Base-by-base conservation (phyloP, 30 jellyfish, hydroid and myxozoan species). In the Turritopsis dohrnii region DNA sequence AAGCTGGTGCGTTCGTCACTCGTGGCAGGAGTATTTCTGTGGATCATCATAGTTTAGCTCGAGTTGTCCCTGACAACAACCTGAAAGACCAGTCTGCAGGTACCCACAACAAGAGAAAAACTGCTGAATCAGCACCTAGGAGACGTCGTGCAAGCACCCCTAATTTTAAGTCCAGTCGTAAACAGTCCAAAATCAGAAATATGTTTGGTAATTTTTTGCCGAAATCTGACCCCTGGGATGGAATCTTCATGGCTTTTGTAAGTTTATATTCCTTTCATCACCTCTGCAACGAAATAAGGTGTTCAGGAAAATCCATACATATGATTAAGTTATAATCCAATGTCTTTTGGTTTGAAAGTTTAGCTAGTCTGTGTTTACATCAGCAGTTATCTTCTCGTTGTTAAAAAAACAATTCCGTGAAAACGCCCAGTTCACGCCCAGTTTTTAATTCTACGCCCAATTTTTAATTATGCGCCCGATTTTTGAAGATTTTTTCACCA, bases 141-240 rank as follows among this genome's bases (percentile, higher is more conserved):
- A 27, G 30, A n/a, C 31, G 77, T 19, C 28, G 30, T 7, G 77
- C 30, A n/a, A 69, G 77, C 22, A 1, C 31, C 8, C 30, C 28
- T 19, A 69, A 69, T 69, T 8, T 23, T 21, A 23, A 69, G 30
- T 21, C 77, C 19, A 8, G 22, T 69, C 28, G 77, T n/a, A 23
- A 27, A 69, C 77, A 23, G 16, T 7, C 77, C 9, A 69, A 69
- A 69, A 69, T 69, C 30, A 69, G 19, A 27, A n/a, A 23, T 1
- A n/a, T 69, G 8, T 69, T 69, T 69, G 77, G 77, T 7, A 69
- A 27, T 69, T n/a, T n/a, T 9, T 23, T 27, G 22, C 8, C 77
- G 30, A 23, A 27, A n/a, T 69, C 77, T 7, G 77, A 27, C 19
- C 77, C 77, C 9, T 69, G 77, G 77, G 77, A 69, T 69, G 77